A percentile compares a stretch with the other conserved stretches of the same genome.
These are phyloP conservation scores for Lepeophtheirus nordmannii DNA, from an alignment of 2,888 invertebrate genomes.

Conservation along the genomic window DNA sequence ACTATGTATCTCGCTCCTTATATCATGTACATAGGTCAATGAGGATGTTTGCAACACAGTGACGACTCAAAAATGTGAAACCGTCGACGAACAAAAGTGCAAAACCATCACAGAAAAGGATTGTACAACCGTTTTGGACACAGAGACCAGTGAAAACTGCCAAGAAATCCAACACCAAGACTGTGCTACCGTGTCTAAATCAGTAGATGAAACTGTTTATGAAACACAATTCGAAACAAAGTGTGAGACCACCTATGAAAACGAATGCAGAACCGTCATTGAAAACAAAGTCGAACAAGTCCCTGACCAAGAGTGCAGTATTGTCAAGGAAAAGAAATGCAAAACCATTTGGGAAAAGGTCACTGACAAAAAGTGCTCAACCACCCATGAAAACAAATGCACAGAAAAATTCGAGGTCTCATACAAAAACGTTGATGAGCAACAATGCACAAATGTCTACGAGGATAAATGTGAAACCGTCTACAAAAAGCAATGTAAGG, in stretches of 20 bases:
- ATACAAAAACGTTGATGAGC: constrained; percentile 11
- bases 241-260: neutral
- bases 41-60: neutral
- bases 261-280: constrained; percentile 18
- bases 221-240: constrained; percentile 16
- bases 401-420: neutral
- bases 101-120: neutral
- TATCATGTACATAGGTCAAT: neutral
- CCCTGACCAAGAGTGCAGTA: constrained; percentile 14
- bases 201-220: constrained; percentile 11
- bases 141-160: neutral
- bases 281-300: neutral
- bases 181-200: neutral
- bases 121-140: neutral
- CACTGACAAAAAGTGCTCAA: constrained; percentile 16
- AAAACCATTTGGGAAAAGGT: constrained; percentile 14
- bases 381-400: constrained; percentile 7
- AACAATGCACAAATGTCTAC: constrained; percentile 15
- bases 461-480: constrained; percentile 21
- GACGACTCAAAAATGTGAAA: neutral
- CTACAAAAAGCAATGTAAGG: constrained; percentile 1
- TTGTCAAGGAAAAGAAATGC: constrained; percentile 20
- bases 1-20: no score
- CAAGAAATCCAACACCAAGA: neutral
- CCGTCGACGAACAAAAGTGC: constrained; percentile 9